Percentiles rank a stretch among this genome's conserved stretches.
Conservation (phyloP, 2,113 vertebrate genomes). For the Protobothrops flavoviridis region DNA sequence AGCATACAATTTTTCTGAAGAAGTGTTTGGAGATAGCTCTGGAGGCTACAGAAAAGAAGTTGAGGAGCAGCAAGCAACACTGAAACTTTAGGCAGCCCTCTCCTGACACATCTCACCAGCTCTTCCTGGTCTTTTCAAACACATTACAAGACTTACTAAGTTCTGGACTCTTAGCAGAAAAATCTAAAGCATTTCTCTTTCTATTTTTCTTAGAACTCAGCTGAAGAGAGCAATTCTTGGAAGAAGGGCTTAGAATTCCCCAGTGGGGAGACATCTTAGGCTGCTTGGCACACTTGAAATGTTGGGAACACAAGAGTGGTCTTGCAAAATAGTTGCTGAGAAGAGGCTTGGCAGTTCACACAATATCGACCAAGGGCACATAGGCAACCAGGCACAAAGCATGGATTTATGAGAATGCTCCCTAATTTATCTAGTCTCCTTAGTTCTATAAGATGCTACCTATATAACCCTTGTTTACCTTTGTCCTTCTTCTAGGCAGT, state of each 20-base stretch:
- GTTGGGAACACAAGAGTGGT: neutral
- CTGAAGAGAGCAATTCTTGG: neutral
- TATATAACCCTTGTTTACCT: neutral
- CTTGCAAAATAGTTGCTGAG: neutral
- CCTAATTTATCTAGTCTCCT: neutral
- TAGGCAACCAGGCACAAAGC: neutral
- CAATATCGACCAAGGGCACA: neutral
- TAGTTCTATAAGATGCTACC: neutral
- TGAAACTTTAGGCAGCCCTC: neutral
- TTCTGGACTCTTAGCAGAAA: neutral
- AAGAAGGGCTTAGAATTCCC: neutral
- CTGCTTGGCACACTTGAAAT: neutral
- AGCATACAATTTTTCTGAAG: neutral
- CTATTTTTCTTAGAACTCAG: neutral
- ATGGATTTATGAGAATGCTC: neutral
- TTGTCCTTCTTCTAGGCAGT: neutral
- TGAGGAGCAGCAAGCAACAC: neutral
- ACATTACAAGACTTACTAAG: neutral
- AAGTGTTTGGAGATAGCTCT: neutral
- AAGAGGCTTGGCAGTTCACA: neutral
- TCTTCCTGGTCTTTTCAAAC: neutral
- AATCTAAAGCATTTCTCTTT: neutral
- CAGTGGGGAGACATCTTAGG: neutral
- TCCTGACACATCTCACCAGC: neutral
- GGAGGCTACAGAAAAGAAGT: neutral